A percentile compares a stretch with the other conserved stretches of the same genome.
phyloP scores from a whole-genome alignment of 2,888 invertebrate species.

The Caenorhabditis auriculariae region DNA sequence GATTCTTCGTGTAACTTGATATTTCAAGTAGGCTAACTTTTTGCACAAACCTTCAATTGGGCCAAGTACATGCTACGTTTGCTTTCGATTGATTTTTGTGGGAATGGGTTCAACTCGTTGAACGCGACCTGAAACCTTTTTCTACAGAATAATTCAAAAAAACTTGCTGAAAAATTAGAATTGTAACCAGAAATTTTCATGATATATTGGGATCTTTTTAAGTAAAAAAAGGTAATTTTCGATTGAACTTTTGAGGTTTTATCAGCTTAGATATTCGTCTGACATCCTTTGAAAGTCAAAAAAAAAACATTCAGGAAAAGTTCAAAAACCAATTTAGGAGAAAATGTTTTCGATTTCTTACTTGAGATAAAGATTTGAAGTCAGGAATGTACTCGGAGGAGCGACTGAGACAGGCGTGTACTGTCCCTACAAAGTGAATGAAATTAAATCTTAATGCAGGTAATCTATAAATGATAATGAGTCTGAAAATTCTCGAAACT shows the following conservation, averaged over 20 bases:
- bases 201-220: too few relatives aligned
- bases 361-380: too few relatives aligned
- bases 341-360: too few relatives aligned
- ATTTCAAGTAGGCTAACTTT: too few relatives aligned
- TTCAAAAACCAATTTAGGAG: not conserved
- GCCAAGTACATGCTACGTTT: conserved; percentile 66
- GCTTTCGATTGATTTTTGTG: conserved; percentile 65
- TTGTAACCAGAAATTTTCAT: conserved; percentile 2
- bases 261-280: too few relatives aligned
- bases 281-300: not conserved
- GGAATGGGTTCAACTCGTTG: conserved; percentile 68
- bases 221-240: too few relatives aligned
- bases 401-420: too few relatives aligned
- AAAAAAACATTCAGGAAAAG: not conserved
- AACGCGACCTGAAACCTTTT: conserved; percentile 66
- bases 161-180: not conserved
- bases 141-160: too few relatives aligned
- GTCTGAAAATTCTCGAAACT: not conserved
- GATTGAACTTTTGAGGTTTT: too few relatives aligned
- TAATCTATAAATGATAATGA: not conserved
- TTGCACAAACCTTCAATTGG: conserved; percentile 64
- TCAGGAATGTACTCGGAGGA: too few relatives aligned
- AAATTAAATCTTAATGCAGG: too few relatives aligned
- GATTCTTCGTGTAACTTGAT: not conserved
- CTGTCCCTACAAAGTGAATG: too few relatives aligned